phyloP scores from a whole-genome alignment of 2,888 invertebrate genomes.

The Megaustenia siamemsis region DNA sequence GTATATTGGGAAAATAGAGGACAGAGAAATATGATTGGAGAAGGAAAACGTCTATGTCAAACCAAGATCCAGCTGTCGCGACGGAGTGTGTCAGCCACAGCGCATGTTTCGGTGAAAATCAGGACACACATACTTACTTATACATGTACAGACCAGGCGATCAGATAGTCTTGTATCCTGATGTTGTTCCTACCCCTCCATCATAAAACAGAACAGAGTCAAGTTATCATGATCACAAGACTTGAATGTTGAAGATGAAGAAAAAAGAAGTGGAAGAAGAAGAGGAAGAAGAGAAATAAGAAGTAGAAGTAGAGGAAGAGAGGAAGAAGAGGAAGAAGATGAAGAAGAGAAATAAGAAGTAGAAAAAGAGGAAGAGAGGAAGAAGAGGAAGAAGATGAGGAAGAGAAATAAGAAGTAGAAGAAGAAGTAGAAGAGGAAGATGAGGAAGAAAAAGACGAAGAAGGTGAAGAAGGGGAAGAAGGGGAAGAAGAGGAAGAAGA shows the following conservation, averaged over 20 bases:
- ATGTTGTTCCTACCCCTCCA: too few species aligned
- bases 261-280: slow-evolving; percentile 8
- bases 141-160: too few species aligned
- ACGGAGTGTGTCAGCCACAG: too few species aligned
- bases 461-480: slow-evolving; percentile 5
- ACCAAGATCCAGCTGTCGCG: too few species aligned
- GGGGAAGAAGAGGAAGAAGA: neutral
- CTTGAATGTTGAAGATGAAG: neutral
- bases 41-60: too few species aligned
- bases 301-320: neutral
- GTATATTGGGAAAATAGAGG: too few species aligned
- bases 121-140: too few species aligned
- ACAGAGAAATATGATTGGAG: too few species aligned
- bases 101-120: too few species aligned
- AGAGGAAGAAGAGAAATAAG: neutral
- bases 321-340: neutral
- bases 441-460: slow-evolving; percentile 8
- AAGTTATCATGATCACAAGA: too few species aligned
- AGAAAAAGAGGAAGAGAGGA: neutral
- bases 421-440: slow-evolving; percentile 4
- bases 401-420: neutral
- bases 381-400: neutral
- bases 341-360: slow-evolving; percentile 4
- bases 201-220: too few species aligned
- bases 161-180: too few species aligned